Evolutionary conservation across 2,113 vertebrate species (phyloP).

Genomic region (Oriolus oriolus): DNA sequence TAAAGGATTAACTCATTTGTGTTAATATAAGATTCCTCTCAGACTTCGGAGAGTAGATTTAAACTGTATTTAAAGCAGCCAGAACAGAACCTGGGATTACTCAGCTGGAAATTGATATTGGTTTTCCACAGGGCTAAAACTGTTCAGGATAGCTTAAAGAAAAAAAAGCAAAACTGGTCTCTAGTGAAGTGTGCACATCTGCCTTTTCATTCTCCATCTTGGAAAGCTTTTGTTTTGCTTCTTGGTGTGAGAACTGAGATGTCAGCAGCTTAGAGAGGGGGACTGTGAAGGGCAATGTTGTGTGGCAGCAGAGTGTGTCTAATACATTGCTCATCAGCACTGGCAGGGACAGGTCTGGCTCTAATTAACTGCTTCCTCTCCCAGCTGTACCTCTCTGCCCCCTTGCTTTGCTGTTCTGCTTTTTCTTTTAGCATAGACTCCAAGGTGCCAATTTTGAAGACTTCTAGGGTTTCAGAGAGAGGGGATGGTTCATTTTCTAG

Average conservation of each 20-base stretch:
- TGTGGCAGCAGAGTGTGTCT: not conserved
- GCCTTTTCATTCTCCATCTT: not conserved
- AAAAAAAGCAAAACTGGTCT: not conserved
- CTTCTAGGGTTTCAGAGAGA: not conserved
- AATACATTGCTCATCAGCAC: not conserved
- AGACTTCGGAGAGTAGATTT: not conserved
- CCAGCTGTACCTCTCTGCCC: not conserved
- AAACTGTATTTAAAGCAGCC: not conserved
- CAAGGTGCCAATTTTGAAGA: not conserved
- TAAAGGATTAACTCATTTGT: fast-evolving
- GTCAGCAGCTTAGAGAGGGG: not conserved
- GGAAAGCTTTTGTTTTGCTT: not conserved
- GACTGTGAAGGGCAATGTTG: not conserved
- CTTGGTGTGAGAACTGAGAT: not conserved
- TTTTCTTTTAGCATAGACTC: not conserved
- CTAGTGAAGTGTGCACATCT: not conserved
- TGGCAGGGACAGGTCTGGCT: not conserved
- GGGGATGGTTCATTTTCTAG: not conserved
- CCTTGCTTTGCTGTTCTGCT: not conserved
- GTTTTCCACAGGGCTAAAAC: not conserved
- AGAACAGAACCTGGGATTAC: not conserved
- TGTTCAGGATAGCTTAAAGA: not conserved
- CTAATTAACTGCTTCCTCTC: not conserved
- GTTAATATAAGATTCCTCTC: not conserved
- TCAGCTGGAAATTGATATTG: fast-evolving